Percentiles rank a stretch among this genome's conserved stretches.
Conservation (phyloP, 2,888 invertebrate species). For the Chrysina gloriosa region DNA sequence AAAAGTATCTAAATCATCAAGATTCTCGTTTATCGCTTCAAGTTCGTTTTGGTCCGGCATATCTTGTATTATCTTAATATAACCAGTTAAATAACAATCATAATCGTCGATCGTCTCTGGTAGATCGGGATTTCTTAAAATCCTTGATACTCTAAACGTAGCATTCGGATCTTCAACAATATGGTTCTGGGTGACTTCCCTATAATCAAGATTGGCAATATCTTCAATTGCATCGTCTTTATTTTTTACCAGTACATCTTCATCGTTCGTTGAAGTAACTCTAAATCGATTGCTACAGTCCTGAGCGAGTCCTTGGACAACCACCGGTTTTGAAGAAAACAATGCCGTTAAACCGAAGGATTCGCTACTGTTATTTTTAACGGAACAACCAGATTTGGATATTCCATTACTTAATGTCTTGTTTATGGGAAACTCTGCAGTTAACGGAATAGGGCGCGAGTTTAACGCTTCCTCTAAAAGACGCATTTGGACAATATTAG, state of each 20-base stretch:
- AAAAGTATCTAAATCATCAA: constrained; percentile 69
- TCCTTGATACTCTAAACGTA: constrained; percentile 65
- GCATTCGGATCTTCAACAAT: constrained; percentile 60
- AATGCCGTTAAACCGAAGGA: neutral
- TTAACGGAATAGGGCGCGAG: constrained; percentile 66
- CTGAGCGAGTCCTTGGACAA: neutral
- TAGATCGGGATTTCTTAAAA: constrained; percentile 66
- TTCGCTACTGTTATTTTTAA: neutral
- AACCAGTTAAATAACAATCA: constrained; percentile 71
- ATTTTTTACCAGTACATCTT: neutral
- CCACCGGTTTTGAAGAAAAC: neutral
- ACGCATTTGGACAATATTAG: constrained; percentile 69
- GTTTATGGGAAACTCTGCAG: neutral
- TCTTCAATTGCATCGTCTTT: constrained; percentile 47
- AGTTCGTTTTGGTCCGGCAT: constrained; percentile 48
- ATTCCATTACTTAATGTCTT: neutral
- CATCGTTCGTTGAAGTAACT: neutral
- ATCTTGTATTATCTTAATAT: constrained; percentile 66
- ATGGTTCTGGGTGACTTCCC: constrained; percentile 42
- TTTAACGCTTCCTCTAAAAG: constrained; percentile 72
- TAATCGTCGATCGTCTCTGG: constrained; percentile 61
- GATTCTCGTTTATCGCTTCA: constrained; percentile 60
- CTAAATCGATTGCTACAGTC: neutral
- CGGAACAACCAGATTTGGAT: neutral
- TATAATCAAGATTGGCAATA: constrained; percentile 50